A percentile compares a stretch with the other conserved stretches of the same genome.
Evolutionary conservation across 2,888 invertebrate species (phyloP).

Genomic region (Ptilodon capucinus): DNA sequence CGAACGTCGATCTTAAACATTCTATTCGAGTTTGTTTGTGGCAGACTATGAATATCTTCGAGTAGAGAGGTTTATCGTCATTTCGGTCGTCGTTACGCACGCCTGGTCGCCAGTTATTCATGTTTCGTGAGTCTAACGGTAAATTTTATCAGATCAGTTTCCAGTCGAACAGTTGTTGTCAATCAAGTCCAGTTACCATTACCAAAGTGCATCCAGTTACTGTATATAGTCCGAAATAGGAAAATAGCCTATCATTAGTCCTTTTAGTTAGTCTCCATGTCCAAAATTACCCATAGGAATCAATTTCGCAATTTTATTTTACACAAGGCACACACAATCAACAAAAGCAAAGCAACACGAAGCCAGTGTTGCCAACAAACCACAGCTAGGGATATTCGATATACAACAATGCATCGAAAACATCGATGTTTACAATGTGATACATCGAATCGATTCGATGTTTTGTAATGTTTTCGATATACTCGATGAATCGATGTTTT

Average conservation of each 20-base stretch:
- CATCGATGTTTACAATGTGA: too few relatives aligned
- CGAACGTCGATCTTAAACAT: conserved; percentile 90
- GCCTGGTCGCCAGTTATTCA: conserved; percentile 32
- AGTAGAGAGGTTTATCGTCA: conserved; percentile 90
- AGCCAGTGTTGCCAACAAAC: too few relatives aligned
- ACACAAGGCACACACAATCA: too few relatives aligned
- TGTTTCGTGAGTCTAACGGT: conserved; percentile 31
- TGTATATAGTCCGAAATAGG: conserved; percentile 25
- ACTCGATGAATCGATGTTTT: too few relatives aligned
- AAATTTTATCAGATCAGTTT: conserved; percentile 22
- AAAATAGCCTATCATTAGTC: conserved; percentile 27
- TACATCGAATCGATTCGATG: too few relatives aligned
- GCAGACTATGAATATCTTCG: conserved; percentile 94
- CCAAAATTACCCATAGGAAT: conserved; percentile 14
- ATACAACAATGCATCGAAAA: too few relatives aligned
- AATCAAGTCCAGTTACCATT: conserved; percentile 19
- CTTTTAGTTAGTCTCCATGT: conserved; percentile 20
- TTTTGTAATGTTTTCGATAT: too few relatives aligned
- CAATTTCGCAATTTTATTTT: too few relatives aligned
- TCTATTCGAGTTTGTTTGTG: conserved; percentile 87
- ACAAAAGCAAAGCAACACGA: too few relatives aligned
- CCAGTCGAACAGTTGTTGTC: conserved; percentile 19
- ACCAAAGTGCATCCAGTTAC: neutral
- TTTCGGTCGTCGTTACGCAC: conserved; percentile 54
- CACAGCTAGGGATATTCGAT: too few relatives aligned